Evolutionary conservation across 2,797 vertebrate species (phyloP).

Genomic region (Cygnus olor): DNA sequence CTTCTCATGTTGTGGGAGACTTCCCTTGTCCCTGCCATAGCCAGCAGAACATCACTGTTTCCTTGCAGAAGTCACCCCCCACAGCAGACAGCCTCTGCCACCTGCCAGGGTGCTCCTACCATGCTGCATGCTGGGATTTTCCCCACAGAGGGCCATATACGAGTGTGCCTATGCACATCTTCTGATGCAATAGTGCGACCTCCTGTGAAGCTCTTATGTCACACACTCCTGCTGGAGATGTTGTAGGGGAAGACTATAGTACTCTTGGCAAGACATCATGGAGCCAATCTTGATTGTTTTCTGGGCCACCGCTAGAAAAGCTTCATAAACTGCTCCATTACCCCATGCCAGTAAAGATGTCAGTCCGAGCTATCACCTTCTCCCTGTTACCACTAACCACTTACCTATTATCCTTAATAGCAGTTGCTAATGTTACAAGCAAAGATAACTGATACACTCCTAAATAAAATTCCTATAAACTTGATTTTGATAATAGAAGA

Average conservation of each 20-base stretch:
- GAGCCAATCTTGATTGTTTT: background rate
- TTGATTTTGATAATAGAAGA: background rate
- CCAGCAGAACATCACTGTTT: background rate
- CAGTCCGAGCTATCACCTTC: conserved; percentile 23
- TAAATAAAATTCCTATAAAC: background rate
- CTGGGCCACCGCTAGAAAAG: background rate
- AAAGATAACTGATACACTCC: background rate
- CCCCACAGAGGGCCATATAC: background rate
- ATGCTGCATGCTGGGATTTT: background rate
- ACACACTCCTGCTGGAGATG: background rate
- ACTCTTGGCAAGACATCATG: conserved; percentile 16
- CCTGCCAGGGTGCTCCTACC: background rate
- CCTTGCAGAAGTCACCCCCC: background rate
- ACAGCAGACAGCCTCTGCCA: background rate
- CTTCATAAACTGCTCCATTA: background rate
- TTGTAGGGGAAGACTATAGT: background rate
- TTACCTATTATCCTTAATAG: background rate
- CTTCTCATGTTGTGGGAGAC: background rate
- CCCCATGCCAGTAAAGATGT: conserved; percentile 24
- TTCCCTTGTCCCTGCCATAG: background rate
- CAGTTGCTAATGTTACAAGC: conserved; percentile 20
- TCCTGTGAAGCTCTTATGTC: background rate
- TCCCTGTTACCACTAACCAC: background rate
- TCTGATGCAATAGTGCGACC: background rate
- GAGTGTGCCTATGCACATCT: background rate